Evolutionary conservation across 2,888 invertebrate genomes (phyloP), one percentile per base, ranked within the genome.

Genomic region (Heliconius ismenius): DNA sequence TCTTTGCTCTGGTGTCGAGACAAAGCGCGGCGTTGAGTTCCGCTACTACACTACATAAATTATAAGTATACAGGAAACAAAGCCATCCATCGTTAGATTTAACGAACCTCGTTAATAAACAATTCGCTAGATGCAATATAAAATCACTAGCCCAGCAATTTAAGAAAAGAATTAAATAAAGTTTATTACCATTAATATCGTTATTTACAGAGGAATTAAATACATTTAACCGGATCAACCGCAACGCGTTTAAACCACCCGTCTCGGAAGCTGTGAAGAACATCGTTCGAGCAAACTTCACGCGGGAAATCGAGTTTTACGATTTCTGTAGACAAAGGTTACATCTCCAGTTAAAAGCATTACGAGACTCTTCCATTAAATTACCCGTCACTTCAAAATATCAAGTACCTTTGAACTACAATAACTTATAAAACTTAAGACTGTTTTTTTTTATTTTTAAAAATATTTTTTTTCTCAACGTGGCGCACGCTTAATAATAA

Each of bases 271-370:
- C 96, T 83, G 96, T 98, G 4, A 98, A 98, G 88, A 96, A 98
- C 72, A 96, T 98, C 74, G 97, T 98, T 9, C 95, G 98, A 81
- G 95, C 95, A 62, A 98, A 98, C 90, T 98, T 98, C 88, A 98
- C 98, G 0, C 95, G 97, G 76, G 98, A 98, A 92, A 97, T 98
- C 18, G 98, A 98, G 85, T 98, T 98, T 90, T 98, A 98, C 89
- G 97, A 98, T 86, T 98, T 98, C 88, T 98, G 98, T 88, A 96
- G 96, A 83, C 98, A 98, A 87, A 94, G 98, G 84, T 94, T 98
- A 26, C 96, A 98, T 85, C 95, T 96, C 87, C 98, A 98, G 85
- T 95, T 97, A 79, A 91, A 96, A 78, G 98, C 98, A 0, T 92
- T 97, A 1, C 95, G 96, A 85, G 94, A 96, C 76, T 94, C 95